Conservation (phyloP, 2,888 invertebrate genomes). For the Furcula furcula region DNA sequence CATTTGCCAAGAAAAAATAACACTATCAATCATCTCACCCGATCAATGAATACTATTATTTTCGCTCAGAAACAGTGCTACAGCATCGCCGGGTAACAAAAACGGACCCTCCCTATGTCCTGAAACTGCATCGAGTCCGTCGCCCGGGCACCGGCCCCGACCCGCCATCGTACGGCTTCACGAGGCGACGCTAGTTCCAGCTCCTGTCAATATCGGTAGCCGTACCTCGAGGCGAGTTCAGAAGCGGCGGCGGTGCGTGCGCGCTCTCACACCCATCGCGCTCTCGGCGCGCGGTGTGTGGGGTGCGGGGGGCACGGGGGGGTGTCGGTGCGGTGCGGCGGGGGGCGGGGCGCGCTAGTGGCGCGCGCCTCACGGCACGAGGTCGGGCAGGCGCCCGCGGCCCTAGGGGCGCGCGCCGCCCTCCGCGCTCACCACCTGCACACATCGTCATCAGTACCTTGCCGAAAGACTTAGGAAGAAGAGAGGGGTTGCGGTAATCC, state of each 20-base stretch:
- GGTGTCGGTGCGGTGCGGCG: constrained; percentile 21
- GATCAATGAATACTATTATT: constrained; percentile 28
- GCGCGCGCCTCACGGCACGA: constrained; percentile 77
- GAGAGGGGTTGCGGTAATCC: too few relatives aligned
- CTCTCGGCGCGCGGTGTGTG: too few relatives aligned
- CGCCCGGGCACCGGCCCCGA: constrained; percentile 12
- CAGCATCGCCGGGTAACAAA: constrained; percentile 25
- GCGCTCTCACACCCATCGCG: constrained; percentile 17
- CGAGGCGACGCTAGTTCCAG: too few relatives aligned
- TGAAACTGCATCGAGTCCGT: constrained; percentile 21
- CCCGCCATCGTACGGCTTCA: constrained; percentile 9
- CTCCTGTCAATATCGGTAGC: too few relatives aligned
- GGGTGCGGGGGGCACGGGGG: constrained; percentile 22
- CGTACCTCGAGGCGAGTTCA: too few relatives aligned
- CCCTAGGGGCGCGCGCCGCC: constrained; percentile 77
- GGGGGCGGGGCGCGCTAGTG: constrained; percentile 37
- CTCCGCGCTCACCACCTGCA: constrained; percentile 68
- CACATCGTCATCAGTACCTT: neutral
- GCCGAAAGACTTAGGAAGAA: too few relatives aligned
- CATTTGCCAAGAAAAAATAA: constrained; percentile 1
- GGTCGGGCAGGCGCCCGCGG: constrained; percentile 82
- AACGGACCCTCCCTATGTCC: constrained; percentile 11
- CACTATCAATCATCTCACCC: neutral
- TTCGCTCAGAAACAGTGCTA: constrained; percentile 49
- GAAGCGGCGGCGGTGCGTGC: constrained; percentile 21